Evolutionary conservation across 2,113 vertebrate species (phyloP).

Genomic region (Nothobranchius furzeri): DNA sequence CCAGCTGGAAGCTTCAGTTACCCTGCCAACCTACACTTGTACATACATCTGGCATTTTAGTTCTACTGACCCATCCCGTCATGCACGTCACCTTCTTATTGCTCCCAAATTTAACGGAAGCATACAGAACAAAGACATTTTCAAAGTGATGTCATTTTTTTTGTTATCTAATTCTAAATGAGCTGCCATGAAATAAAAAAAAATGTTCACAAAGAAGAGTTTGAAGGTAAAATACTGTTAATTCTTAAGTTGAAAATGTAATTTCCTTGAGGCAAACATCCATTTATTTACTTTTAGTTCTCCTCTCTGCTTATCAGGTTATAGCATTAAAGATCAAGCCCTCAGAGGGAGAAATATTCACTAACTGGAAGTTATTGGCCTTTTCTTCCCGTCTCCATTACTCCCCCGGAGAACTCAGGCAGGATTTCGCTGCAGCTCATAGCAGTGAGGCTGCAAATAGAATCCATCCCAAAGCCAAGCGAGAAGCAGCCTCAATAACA

Average conservation of each 20-base stretch:
- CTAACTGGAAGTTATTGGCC: slow-evolving; percentile 44
- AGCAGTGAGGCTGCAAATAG: slow-evolving; percentile 27
- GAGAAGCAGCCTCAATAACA: background rate
- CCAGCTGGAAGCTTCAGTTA: slow-evolving; percentile 45
- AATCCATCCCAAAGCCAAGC: slow-evolving; percentile 12
- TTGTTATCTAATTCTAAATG: background rate
- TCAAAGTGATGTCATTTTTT: too few relatives aligned
- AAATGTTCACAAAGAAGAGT: background rate
- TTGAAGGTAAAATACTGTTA: too few relatives aligned
- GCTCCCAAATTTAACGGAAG: slow-evolving; percentile 1
- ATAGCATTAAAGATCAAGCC: slow-evolving; percentile 30
- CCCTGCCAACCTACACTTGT: slow-evolving; percentile 25
- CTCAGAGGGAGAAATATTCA: slow-evolving; percentile 35
- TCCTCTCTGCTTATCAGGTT: slow-evolving; percentile 27
- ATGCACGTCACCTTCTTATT: background rate
- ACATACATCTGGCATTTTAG: slow-evolving; percentile 12
- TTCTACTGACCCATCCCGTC: background rate
- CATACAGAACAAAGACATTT: too few relatives aligned
- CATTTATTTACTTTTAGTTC: background rate
- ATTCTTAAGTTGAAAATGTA: background rate
- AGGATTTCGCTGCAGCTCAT: slow-evolving; percentile 22
- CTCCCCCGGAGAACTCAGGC: slow-evolving; percentile 23
- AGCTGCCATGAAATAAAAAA: background rate
- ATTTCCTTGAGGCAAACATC: slow-evolving; percentile 9
- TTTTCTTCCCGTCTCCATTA: slow-evolving; percentile 27